A percentile compares a stretch with the other conserved stretches of the same genome.
Conservation (phyloP, 2,113 vertebrate species). For the Drymodes brunneopygia region DNA sequence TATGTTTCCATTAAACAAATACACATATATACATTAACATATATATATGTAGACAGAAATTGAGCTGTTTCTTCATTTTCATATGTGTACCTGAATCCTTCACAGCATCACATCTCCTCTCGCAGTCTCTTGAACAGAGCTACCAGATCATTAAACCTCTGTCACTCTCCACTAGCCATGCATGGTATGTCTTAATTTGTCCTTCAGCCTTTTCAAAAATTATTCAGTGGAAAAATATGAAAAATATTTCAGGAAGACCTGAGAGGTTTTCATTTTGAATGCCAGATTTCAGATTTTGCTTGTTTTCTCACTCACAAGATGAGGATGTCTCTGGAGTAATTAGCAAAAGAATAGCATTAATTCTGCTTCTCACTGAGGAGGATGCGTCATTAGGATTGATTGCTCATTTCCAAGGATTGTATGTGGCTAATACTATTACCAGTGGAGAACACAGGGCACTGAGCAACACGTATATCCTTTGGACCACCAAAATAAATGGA, state of each 20-base stretch:
- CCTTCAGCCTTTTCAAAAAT: background rate
- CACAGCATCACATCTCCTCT: background rate
- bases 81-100: background rate
- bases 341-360: conserved; percentile 60
- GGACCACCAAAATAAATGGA: background rate
- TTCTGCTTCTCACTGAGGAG: conserved; percentile 28
- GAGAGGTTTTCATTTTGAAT: background rate
- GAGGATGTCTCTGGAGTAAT: conserved; percentile 64
- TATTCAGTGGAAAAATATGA: background rate
- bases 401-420: conserved; percentile 56
- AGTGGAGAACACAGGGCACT: background rate
- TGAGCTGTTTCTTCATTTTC: background rate
- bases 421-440: conserved; percentile 8
- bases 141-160: background rate
- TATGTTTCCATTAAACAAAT: background rate
- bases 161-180: background rate
- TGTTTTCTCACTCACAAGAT: conserved; percentile 43
- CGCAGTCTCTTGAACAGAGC: background rate
- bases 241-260: background rate
- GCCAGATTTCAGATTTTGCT: conserved; percentile 19
- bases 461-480: background rate
- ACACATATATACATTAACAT: background rate
- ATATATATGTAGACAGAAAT: background rate
- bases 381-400: conserved; percentile 61
- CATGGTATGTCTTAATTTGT: background rate